Evolutionary conservation across 2,797 vertebrate species (phyloP).

Genomic region (Sebastes steindachneri): DNA sequence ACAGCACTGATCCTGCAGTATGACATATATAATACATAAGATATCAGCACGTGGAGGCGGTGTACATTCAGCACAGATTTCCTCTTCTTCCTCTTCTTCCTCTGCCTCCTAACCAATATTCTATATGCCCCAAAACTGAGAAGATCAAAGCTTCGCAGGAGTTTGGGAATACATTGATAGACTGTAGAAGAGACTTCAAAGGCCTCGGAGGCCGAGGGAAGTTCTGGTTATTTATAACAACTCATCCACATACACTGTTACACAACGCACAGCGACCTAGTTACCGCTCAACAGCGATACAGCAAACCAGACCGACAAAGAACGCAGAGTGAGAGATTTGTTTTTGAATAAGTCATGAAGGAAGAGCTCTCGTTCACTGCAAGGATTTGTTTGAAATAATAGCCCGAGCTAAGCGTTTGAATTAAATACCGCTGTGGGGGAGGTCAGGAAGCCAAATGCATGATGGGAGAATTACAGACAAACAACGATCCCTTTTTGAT

Average conservation of each 20-base stretch:
- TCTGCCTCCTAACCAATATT: slow-evolving; percentile 14
- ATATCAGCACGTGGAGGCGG: not conserved
- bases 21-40: slow-evolving; percentile 59
- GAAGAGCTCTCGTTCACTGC: not conserved
- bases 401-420: not conserved
- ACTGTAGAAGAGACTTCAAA: slow-evolving; percentile 64
- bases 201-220: slow-evolving; percentile 50
- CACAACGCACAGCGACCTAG: slow-evolving; percentile 78
- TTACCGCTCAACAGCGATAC: slow-evolving; percentile 56
- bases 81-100: not conserved
- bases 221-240: slow-evolving; percentile 76
- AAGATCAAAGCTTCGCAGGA: slow-evolving; percentile 54
- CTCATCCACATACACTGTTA: slow-evolving; percentile 70
- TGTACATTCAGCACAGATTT: slow-evolving; percentile 4
- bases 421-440: not conserved
- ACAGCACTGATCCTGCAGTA: slow-evolving; percentile 29
- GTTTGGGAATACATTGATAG: slow-evolving; percentile 59
- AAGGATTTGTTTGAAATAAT: slow-evolving; percentile 1
- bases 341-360: slow-evolving; percentile 39
- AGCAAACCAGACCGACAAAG: slow-evolving; percentile 40
- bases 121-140: slow-evolving; percentile 30
- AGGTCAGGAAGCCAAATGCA: slow-evolving; percentile 7
- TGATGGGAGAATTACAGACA: not conserved
- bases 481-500: not conserved
- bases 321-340: slow-evolving; percentile 25